Conservation (phyloP, 2,888 invertebrate species). For the Coelinius sp. region DNA sequence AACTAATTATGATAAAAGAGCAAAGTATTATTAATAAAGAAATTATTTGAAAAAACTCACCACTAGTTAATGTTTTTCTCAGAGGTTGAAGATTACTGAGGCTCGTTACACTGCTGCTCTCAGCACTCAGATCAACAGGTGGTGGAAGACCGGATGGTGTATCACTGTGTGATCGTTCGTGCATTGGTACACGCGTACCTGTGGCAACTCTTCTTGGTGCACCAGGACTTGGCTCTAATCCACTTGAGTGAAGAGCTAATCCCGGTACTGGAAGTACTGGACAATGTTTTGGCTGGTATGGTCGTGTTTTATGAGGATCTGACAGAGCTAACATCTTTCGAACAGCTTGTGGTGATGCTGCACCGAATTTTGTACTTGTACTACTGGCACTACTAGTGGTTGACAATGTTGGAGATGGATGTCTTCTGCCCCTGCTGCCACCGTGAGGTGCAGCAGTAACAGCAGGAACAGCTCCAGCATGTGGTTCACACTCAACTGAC, state of each 20-base stretch:
- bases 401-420: constrained; percentile 93
- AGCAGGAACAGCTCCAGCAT: constrained; percentile 65
- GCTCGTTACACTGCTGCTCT: constrained; percentile 95
- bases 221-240: constrained; percentile 74
- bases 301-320: constrained; percentile 89
- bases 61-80: constrained; percentile 84
- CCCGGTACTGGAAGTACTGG: constrained; percentile 78
- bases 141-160: constrained; percentile 87
- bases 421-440: constrained; percentile 80
- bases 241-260: constrained; percentile 70
- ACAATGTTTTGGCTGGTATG: constrained; percentile 85
- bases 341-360: constrained; percentile 97
- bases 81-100: constrained; percentile 88
- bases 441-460: constrained; percentile 75
- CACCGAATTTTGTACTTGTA: constrained; percentile 80
- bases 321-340: constrained; percentile 94
- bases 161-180: constrained; percentile 92
- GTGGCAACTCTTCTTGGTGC: constrained; percentile 74
- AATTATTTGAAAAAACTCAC: constrained; percentile 72
- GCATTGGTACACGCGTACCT: constrained; percentile 75
- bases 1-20: background rate
- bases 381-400: constrained; percentile 94
- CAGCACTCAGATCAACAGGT: constrained; percentile 88
- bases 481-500: constrained; percentile 90
- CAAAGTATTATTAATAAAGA: background rate